phyloP scores from a whole-genome alignment of 2,888 invertebrate species.

The Nymphalis polychloros region DNA sequence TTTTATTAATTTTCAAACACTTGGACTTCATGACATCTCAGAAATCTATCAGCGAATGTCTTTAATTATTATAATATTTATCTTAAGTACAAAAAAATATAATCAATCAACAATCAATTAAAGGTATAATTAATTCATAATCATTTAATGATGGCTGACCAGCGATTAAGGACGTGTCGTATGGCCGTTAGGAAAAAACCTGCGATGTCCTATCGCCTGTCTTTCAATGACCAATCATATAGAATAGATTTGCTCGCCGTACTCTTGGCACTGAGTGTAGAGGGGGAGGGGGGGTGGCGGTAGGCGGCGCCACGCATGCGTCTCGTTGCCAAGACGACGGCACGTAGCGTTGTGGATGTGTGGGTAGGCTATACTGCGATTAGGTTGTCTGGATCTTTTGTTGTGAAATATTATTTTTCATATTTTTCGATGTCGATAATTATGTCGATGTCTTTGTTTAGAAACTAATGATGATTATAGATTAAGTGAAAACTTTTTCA shows the following conservation, averaged over 20 bases:
- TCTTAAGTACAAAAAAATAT: neutral
- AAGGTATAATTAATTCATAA: slow-evolving; percentile 23
- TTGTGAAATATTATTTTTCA: slow-evolving; percentile 4
- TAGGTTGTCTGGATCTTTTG: slow-evolving; percentile 17
- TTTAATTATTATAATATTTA: slow-evolving; percentile 19
- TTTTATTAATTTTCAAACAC: neutral
- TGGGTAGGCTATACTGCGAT: slow-evolving; percentile 50
- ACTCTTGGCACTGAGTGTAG: slow-evolving; percentile 43
- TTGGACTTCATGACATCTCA: neutral
- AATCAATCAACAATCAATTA: slow-evolving; percentile 27
- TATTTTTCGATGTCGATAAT: neutral
- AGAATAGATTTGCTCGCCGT: slow-evolving; percentile 51
- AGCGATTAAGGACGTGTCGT: slow-evolving; percentile 30
- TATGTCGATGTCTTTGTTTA: neutral
- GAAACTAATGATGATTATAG: too few relatives aligned
- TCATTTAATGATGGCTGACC: slow-evolving; percentile 36
- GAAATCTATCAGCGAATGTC: neutral
- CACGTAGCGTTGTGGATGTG: slow-evolving; percentile 74
- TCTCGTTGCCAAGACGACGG: slow-evolving; percentile 84
- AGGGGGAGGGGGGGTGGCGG: slow-evolving; percentile 69
- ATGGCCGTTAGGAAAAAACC: slow-evolving; percentile 40
- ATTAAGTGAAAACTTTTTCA: too few relatives aligned
- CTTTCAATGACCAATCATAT: slow-evolving; percentile 68
- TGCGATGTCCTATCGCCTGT: slow-evolving; percentile 41
- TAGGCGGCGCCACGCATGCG: slow-evolving; percentile 81